Evolutionary conservation across 2,797 vertebrate genomes (phyloP).

Genomic region (Ibycter americanus): DNA sequence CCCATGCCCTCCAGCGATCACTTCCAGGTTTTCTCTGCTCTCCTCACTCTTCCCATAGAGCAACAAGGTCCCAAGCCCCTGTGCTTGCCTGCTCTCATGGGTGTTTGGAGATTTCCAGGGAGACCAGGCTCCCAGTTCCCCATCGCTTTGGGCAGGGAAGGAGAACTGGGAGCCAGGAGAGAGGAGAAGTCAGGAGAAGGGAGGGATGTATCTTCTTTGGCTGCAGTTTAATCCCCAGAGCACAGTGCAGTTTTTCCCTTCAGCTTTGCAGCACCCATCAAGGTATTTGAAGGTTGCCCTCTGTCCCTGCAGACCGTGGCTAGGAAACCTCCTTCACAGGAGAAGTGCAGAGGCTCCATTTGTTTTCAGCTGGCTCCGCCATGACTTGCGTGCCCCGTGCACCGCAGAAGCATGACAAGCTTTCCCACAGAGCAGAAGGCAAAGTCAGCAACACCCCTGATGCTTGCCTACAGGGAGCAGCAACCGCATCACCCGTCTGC

Average conservation of each 20-base stretch:
- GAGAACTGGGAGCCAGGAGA: neutral
- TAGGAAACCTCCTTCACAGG: neutral
- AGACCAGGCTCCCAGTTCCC: neutral
- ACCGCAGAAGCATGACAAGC: rapidly evolving
- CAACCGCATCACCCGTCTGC: rapidly evolving
- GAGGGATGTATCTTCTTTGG: neutral
- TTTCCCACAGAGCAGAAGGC: neutral
- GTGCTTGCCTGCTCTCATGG: neutral
- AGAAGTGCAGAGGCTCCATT: neutral
- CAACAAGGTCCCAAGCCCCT: neutral
- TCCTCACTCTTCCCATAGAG: neutral
- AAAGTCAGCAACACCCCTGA: neutral
- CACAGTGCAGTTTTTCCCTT: neutral
- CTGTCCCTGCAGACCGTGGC: neutral
- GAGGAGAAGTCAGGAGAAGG: neutral
- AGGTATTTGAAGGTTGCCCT: neutral
- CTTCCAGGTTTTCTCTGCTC: neutral
- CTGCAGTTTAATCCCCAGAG: neutral
- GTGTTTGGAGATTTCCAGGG: neutral
- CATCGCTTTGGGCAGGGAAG: neutral
- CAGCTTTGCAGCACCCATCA: neutral
- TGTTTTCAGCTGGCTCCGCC: neutral
- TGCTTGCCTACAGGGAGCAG: neutral
- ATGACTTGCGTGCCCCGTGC: neutral
- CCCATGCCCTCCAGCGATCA: neutral